Base-by-base conservation (phyloP, 1,140 invertebrate genomes). In the Eriocheir sinensis region DNA sequence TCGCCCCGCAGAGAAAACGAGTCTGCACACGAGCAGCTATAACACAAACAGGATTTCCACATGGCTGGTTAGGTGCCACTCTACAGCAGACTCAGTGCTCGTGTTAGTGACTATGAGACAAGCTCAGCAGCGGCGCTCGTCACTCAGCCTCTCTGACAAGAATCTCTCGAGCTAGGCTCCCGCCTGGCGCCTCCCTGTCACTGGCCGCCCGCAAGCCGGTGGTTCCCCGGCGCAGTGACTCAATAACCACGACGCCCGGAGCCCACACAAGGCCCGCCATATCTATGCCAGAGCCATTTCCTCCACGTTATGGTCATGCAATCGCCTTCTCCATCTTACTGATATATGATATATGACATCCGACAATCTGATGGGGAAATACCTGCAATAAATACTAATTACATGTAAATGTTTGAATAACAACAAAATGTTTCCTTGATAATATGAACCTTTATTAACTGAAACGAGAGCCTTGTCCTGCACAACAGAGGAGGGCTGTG, bases 341-440 rank as follows among this genome's bases (percentile, higher is more conserved):
- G n/a, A n/a, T n/a, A n/a, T n/a, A n/a, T n/a, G n/a, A n/a, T 72
- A 72, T 72, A 72, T 72, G 27, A 2, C 12, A n/a, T 72, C 21
- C n/a, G 60, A 72, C 27, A 21, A n/a, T 21, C n/a, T 72, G 60
- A 72, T 72, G n/a, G 60, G n/a, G 60, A 72, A n/a, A 12, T 72
- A 15, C 21, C 27, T 21, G 0, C 21, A n/a, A 21, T n/a, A 12
- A 72, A 72, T 72, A 72, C 60, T n/a, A 21, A 72, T 72, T 72
- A 72, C 60, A 3, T 21, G 21, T 72, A 72, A 72, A 72, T 72
- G n/a, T 72, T 72, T n/a, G n/a, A 2, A 72, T 72, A 72, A 21
- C n/a, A 72, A 72, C n/a, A 72, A 72, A 72, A 72, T 72, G 60
- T 12, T 72, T 72, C 60, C n/a, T 72, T 72, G 60, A 72, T 72